Percentiles rank a stretch among this genome's conserved stretches.
phyloP scores from a whole-genome alignment of 2,797 vertebrate genomes.

The Sebastes goodei region DNA sequence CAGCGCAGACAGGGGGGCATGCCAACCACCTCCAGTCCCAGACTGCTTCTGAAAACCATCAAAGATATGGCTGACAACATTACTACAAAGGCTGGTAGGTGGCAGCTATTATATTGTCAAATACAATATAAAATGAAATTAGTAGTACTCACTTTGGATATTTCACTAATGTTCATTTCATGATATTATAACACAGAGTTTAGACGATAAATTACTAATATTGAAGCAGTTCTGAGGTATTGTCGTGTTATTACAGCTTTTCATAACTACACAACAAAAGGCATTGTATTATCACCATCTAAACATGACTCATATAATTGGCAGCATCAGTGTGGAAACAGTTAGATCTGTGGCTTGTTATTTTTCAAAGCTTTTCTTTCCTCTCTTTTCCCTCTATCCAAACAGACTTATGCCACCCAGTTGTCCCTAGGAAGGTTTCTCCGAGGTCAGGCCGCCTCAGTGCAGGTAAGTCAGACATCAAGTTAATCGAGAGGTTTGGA shows the following conservation, averaged over 20 bases:
- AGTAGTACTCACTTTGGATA: background rate
- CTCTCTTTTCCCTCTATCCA: constrained; percentile 79
- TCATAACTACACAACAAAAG: constrained; percentile 11
- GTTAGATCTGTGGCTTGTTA: constrained; percentile 71
- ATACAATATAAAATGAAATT: background rate
- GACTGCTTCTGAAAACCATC: constrained; percentile 90
- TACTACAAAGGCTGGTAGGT: constrained; percentile 75
- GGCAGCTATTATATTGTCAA: background rate
- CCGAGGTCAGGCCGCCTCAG: constrained; percentile 90
- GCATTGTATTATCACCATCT: background rate
- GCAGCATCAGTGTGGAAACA: constrained; percentile 81
- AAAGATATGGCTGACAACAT: constrained; percentile 85
- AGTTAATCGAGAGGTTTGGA: background rate
- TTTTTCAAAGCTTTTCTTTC: constrained; percentile 81
- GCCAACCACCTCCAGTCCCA: constrained; percentile 85
- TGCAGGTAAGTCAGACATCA: constrained; percentile 83
- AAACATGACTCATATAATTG: constrained; percentile 33
- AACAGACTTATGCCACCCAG: constrained; percentile 84
- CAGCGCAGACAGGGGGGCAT: constrained; percentile 89
- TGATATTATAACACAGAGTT: background rate
- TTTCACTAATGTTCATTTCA: background rate
- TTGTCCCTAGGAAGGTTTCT: constrained; percentile 88
- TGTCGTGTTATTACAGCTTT: background rate
- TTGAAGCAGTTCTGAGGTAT: background rate
- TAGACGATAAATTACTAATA: background rate